phyloP scores from a whole-genome alignment of 1,140 invertebrate species.

The Dysdera silvatica region DNA sequence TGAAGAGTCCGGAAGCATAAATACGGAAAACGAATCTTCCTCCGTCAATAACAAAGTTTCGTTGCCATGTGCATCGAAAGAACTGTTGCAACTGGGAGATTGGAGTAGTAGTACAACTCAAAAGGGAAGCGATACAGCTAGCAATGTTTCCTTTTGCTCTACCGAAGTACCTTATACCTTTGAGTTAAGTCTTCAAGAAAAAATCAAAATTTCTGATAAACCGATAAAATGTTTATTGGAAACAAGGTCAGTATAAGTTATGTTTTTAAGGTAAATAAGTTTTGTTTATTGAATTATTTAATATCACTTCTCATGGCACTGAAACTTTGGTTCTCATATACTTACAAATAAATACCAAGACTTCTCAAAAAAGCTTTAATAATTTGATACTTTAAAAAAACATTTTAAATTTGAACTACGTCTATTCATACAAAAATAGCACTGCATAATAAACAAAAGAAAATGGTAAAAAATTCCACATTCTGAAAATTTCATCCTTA shows the following conservation, averaged over 20 bases:
- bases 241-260: constrained; percentile 37
- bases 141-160: constrained; percentile 26
- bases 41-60: not conserved
- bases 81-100: constrained; percentile 21
- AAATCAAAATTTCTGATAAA: constrained; percentile 48
- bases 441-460: too few relatives aligned
- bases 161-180: constrained; percentile 36
- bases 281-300: too few relatives aligned
- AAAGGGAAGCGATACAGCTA: constrained; percentile 31
- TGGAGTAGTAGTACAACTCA: constrained; percentile 22
- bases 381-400: too few relatives aligned
- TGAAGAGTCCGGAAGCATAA: constrained; percentile 10
- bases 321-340: too few relatives aligned
- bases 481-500: too few relatives aligned
- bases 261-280: too few relatives aligned
- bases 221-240: constrained; percentile 46
- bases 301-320: too few relatives aligned
- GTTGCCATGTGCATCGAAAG: not conserved
- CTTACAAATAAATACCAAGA: too few relatives aligned
- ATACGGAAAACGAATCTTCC: not conserved
- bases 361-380: too few relatives aligned
- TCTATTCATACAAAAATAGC: too few relatives aligned
- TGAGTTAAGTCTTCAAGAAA: constrained; percentile 40
- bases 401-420: too few relatives aligned
- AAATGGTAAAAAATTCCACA: too few relatives aligned